These are phyloP conservation scores for Macrophya annulata DNA, from an alignment of 2,888 invertebrate species.

Conservation along the genomic window DNA sequence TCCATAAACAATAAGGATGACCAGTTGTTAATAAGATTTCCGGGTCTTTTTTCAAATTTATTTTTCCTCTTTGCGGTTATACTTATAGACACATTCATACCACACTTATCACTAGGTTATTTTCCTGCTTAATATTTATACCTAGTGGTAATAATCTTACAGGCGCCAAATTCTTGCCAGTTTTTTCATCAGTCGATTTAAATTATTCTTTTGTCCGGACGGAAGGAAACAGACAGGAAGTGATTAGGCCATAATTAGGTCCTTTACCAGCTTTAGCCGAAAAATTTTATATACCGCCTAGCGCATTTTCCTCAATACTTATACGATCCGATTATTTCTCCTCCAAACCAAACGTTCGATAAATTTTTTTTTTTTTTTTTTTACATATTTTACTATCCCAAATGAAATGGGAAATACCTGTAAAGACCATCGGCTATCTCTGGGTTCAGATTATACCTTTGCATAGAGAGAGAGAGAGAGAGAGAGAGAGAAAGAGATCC, in stretches of 20 bases:
- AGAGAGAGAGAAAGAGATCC: slow-evolving; percentile 4
- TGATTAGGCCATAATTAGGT: slow-evolving; percentile 20
- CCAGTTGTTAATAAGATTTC: slow-evolving; percentile 45
- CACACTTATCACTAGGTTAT: background rate
- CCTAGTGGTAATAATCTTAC: background rate
- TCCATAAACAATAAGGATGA: background rate
- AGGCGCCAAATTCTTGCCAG: background rate
- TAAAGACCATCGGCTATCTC: background rate
- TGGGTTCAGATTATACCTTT: background rate
- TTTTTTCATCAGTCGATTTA: background rate
- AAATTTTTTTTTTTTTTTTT: background rate
- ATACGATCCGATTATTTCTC: background rate
- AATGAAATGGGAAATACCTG: slow-evolving; percentile 27
- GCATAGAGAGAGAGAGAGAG: slow-evolving; percentile 13
- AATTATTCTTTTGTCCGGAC: background rate
- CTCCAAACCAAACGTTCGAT: background rate
- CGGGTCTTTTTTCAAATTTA: background rate
- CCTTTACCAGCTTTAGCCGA: too few species aligned
- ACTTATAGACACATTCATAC: too few species aligned
- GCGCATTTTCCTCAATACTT: too few species aligned
- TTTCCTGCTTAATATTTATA: background rate
- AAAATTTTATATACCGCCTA: too few species aligned
- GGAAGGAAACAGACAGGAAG: background rate
- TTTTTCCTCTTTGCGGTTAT: slow-evolving; percentile 4
- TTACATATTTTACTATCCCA: background rate